Base-by-base conservation (phyloP, 2,797 vertebrate genomes). In the Anguilla anguilla region DNA sequence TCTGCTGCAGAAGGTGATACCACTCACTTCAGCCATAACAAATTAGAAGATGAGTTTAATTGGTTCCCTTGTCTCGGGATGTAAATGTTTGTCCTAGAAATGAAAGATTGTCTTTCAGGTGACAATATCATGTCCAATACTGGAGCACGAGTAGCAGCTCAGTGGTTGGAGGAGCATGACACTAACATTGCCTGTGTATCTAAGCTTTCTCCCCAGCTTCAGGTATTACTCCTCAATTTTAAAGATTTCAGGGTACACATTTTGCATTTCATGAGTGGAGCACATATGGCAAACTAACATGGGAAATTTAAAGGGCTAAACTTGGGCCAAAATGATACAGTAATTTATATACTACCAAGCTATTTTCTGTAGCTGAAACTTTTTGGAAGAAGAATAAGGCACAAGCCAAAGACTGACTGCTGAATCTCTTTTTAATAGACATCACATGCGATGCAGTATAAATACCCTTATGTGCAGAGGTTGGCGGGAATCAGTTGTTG, bases 401-500 rank as follows among this genome's bases (percentile, higher is more conserved):
- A n/a, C 25, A n/a, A 7, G 64, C 64, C n/a, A 69, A 69, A 10
- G n/a, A 69, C 64, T 67, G 64, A 67, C 64, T 69, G 64, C 64
- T 28, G 64, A 69, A 69, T 69, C 25, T 69, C 64, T 69, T 69
- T 69, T 69, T 69, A 69, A 69, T 69, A 69, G 64, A 11, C 25
- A n/a, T 67, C 10, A 11, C 25, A 69, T 69, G n/a, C 11, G 51
- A 53, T 53, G 51, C 51, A 53, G 51, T 9, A 53, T 53, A 59
- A 59, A 15, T 28, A 69, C 64, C 64, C 64, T 69, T n/a, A 69
- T 69, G 64, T 69, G 64, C n/a, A 69, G 64, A 28, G 64, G 64
- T 69, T 69, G 64, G 64, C 49, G 17, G 84, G 84, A 59, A 85
- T 59, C 28, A 85, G 55, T 28, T 46, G 74, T 79, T 79, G 74